Evolutionary conservation across 2,888 invertebrate genomes (phyloP), one percentile per base, ranked within the genome.

Genomic region (Agrotis puta): DNA sequence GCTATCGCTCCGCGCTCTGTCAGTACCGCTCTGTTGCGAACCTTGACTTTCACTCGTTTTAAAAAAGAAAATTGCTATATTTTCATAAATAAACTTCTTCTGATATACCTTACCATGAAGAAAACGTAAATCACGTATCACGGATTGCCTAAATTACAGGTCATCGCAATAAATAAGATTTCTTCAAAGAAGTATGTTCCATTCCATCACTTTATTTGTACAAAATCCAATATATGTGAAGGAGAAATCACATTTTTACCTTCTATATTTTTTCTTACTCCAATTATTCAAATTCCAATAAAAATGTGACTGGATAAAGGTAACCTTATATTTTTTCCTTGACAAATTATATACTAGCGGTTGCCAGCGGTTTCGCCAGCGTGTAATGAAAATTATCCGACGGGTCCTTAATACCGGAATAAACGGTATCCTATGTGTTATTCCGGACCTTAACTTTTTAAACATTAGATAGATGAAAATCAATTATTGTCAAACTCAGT

Each of bases 401-500:
- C 33, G 7, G 7, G 6, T 7, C 6, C 33, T 33, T 33, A 33
- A 33, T 39, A 39, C 39, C 39, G 4, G 9, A 39, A 39, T 39
- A 39, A 39, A 39, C 9, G 39, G 39, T 39, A 39, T 39, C 39
- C 9, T 39, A 39, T 39, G 39, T 39, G 9, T 39, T 39, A 39
- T 39, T 39, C 11, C 33, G 9, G 39, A 39, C 39, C 11, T 7
- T 33, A 1, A 39, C 39, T n/a, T n/a, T n/a, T n/a, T n/a, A n/a
- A n/a, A n/a, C n/a, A n/a, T n/a, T n/a, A n/a, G n/a, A n/a, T n/a
- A n/a, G 27, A 27, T n/a, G 7, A 27, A 57, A 80, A 62, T 61
- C 61, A 61, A 50, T 14, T 48, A 24, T 58, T 64, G 54, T 64
- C 39, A 57, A 50, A 50, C 51, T 64, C 59, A 39, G 24, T 24